Percentiles rank a stretch among this genome's conserved stretches.
Conservation (phyloP, 2,888 invertebrate species). For the Diloba caeruleocephala region DNA sequence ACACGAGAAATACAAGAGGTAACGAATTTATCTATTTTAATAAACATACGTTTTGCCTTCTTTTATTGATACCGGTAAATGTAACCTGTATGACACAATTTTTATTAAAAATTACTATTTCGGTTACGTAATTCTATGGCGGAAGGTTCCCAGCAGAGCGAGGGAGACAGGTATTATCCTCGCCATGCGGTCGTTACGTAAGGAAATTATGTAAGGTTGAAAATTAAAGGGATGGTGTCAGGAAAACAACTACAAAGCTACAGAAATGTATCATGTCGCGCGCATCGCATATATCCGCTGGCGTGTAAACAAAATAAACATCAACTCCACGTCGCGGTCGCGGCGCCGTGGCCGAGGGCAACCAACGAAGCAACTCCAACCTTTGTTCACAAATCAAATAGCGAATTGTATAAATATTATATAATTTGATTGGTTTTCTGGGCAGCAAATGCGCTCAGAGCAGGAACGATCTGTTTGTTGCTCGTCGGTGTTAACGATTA, state of each 20-base stretch:
- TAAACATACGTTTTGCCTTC: not conserved
- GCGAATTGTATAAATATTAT: slow-evolving; percentile 50
- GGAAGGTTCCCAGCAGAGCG: slow-evolving; percentile 41
- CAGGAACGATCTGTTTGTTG: slow-evolving; percentile 17
- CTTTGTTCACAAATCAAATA: slow-evolving; percentile 42
- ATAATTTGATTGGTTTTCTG: slow-evolving; percentile 34
- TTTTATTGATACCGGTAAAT: slow-evolving; percentile 27
- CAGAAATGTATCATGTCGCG: slow-evolving; percentile 31
- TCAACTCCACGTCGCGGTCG: slow-evolving; percentile 43
- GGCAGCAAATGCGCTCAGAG: slow-evolving; percentile 5
- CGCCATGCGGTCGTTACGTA: slow-evolving; percentile 79
- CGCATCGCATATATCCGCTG: slow-evolving; percentile 24
- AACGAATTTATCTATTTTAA: slow-evolving; percentile 6
- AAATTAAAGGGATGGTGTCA: slow-evolving; percentile 61
- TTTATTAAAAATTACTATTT: slow-evolving; percentile 41
- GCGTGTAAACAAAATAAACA: slow-evolving; percentile 55
- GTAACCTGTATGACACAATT: slow-evolving; percentile 35
- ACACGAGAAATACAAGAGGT: slow-evolving; percentile 30
- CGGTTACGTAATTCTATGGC: slow-evolving; percentile 58
- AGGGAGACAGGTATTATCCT: slow-evolving; percentile 47
- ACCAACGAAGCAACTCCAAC: slow-evolving; percentile 26
- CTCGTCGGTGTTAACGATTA: too few species aligned
- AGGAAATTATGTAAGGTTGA: slow-evolving; percentile 73
- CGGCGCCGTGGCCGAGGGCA: slow-evolving; percentile 17
- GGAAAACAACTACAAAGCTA: slow-evolving; percentile 27